Conservation (phyloP, 2,797 vertebrate genomes). For the Clarias fuscus region DNA sequence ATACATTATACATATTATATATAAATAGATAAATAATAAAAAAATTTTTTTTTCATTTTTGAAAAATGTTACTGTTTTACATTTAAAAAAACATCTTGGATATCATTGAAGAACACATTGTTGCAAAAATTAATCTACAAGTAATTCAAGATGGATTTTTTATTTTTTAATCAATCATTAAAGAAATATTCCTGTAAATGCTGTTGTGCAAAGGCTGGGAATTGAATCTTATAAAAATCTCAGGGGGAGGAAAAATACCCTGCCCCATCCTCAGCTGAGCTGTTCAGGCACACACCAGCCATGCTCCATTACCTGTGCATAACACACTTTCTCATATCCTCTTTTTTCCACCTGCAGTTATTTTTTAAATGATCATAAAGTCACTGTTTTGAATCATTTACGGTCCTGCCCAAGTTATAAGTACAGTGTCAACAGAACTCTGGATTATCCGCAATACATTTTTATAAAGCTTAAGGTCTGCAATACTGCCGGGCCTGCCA, state of each 20-base stretch:
- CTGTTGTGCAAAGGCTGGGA: background rate
- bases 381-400: slow-evolving; percentile 4
- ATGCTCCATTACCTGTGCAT: background rate
- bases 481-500: slow-evolving; percentile 38
- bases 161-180: background rate
- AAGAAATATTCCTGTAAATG: background rate
- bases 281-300: background rate
- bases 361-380: background rate
- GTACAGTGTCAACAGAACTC: slow-evolving; percentile 6
- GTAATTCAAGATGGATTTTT: background rate
- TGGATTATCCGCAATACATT: slow-evolving; percentile 24
- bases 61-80: background rate
- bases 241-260: background rate
- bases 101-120: background rate
- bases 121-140: background rate
- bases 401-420: background rate
- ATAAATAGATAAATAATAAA: too few species aligned
- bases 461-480: background rate
- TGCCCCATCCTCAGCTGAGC: background rate
- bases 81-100: background rate
- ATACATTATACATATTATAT: too few species aligned
- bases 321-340: slow-evolving; percentile 20
- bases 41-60: too few species aligned
- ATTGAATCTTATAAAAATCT: background rate
- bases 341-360: slow-evolving; percentile 19